Conservation (phyloP, 1,140 invertebrate species). For the Pseudomyrmex cubaensis region DNA sequence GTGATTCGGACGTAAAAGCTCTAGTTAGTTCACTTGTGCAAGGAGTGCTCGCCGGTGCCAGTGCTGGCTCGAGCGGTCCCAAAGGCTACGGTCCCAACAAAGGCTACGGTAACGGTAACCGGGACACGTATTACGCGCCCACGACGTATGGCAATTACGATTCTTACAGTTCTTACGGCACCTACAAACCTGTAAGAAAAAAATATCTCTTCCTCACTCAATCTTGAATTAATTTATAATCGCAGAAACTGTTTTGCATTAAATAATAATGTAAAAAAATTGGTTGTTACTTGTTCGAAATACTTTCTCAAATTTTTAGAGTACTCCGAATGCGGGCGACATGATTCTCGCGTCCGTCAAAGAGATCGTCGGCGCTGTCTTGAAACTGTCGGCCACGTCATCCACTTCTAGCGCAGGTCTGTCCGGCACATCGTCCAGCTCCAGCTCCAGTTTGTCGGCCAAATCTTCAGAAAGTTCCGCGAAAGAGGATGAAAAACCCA, state of each 20-base stretch:
- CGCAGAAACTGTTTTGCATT: background rate
- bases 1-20: conserved; percentile 76
- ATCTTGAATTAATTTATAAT: too few species aligned
- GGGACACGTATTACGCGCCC: conserved; percentile 48
- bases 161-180: background rate
- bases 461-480: conserved; percentile 1
- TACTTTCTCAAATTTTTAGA: background rate
- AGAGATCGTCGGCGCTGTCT: conserved; percentile 10
- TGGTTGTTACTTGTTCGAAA: background rate
- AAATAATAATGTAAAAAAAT: background rate
- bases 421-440: conserved; percentile 4
- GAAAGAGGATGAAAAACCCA: background rate
- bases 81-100: background rate
- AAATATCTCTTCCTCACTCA: too few species aligned
- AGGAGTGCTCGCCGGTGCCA: conserved; percentile 79
- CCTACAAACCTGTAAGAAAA: conserved; percentile 62
- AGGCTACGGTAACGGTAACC: background rate
- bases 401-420: conserved; percentile 21
- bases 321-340: background rate
- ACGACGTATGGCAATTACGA: conserved; percentile 55
- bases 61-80: conserved; percentile 78
- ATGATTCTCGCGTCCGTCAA: background rate
- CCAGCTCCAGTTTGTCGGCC: background rate
- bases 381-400: conserved; percentile 23
- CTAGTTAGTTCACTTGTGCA: conserved; percentile 78